phyloP scores from a whole-genome alignment of 2,113 vertebrate species.

The Albula glossodonta region DNA sequence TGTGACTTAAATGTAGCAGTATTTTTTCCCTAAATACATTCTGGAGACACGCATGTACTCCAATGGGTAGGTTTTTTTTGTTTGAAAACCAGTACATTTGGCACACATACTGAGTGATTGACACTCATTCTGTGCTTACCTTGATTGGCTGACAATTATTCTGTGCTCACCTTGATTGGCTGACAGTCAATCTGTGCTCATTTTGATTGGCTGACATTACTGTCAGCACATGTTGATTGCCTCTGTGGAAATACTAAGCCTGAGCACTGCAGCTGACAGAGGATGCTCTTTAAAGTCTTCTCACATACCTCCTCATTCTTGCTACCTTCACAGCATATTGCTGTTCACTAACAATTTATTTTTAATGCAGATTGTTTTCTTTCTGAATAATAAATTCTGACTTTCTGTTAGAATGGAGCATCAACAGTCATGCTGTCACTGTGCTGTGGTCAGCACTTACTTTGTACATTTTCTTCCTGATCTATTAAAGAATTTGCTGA shows the following conservation, averaged over 20 bases:
- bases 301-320: not conserved
- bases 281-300: not conserved
- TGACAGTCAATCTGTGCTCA: not conserved
- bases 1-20: too few species aligned
- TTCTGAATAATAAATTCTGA: constrained; percentile 55
- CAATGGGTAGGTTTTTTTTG: too few species aligned
- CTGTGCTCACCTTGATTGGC: not conserved
- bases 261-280: not conserved
- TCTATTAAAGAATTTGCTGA: not conserved
- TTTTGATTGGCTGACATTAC: not conserved
- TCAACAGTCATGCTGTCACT: constrained; percentile 33
- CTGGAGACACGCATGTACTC: too few species aligned
- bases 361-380: constrained; percentile 55
- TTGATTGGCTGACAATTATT: not conserved
- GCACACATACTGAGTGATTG: too few species aligned
- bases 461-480: not conserved
- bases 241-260: not conserved
- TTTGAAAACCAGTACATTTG: too few species aligned
- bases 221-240: not conserved
- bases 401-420: constrained; percentile 50
- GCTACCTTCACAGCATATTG: constrained; percentile 35
- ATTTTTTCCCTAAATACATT: too few species aligned
- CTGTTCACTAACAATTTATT: constrained; percentile 46
- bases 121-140: too few species aligned
- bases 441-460: not conserved